Evolutionary conservation across 2,113 vertebrate genomes (phyloP).

Genomic region (Melanerpes formicivorus): DNA sequence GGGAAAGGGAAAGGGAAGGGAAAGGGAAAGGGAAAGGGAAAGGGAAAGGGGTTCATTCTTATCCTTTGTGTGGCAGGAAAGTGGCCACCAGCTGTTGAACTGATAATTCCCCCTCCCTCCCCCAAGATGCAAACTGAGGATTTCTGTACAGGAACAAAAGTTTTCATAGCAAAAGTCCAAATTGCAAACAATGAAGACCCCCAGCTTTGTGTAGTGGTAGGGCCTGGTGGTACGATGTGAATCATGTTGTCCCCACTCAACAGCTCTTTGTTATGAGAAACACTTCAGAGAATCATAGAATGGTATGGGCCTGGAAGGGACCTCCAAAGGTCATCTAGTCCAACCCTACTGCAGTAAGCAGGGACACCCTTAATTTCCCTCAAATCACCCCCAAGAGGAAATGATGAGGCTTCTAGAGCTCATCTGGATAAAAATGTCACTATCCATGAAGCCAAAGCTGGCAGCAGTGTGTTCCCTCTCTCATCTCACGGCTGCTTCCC

Average conservation of each 20-base stretch:
- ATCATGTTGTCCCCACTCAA: rapidly evolving
- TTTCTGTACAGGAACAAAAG: background rate
- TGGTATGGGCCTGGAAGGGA: too few species aligned
- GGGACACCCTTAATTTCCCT: too few species aligned
- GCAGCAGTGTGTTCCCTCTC: too few species aligned
- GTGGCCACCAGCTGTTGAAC: background rate
- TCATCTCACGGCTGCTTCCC: too few species aligned
- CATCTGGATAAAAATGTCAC: too few species aligned
- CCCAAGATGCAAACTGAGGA: background rate
- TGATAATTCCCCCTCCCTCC: background rate
- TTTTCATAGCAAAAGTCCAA: background rate
- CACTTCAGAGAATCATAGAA: background rate
- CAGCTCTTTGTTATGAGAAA: rapidly evolving
- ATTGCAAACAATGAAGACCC: background rate
- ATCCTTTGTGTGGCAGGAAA: background rate
- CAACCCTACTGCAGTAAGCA: too few species aligned
- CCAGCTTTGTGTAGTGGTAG: background rate
- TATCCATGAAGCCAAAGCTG: too few species aligned
- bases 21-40: too few species aligned
- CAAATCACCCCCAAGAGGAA: too few species aligned
- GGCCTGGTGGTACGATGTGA: background rate
- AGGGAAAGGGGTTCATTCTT: background rate
- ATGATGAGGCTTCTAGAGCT: too few species aligned
- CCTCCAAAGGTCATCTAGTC: too few species aligned
- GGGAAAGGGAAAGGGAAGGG: too few species aligned